These are phyloP conservation scores for Epistrophella euchroma DNA, from an alignment of 2,888 invertebrate genomes.

Conservation along the genomic window DNA sequence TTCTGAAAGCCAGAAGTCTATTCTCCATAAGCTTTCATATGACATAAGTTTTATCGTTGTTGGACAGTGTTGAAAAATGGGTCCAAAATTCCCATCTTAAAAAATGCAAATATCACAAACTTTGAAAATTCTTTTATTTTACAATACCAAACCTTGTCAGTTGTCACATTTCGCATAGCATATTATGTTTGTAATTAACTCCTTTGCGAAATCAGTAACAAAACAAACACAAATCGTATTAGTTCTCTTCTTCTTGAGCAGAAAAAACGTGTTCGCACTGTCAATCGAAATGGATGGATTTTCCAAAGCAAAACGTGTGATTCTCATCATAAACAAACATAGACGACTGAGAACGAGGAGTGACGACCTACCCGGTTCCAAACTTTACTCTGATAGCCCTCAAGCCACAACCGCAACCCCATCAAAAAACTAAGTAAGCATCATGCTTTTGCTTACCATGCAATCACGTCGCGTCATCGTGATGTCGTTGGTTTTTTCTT, in stretches of 20 bases:
- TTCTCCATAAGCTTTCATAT: no score
- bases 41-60: no score
- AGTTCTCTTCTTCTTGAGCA: constrained; percentile 30
- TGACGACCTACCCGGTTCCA: background rate
- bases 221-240: constrained; percentile 49
- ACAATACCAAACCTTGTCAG: constrained; percentile 35
- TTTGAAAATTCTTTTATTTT: constrained; percentile 22
- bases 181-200: constrained; percentile 64
- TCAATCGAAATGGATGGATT: constrained; percentile 53
- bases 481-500: background rate
- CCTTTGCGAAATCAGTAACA: constrained; percentile 53
- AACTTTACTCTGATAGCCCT: constrained; percentile 4
- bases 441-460: constrained; percentile 28
- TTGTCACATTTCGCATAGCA: no score
- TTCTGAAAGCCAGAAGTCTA: no score
- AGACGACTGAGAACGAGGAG: constrained; percentile 21
- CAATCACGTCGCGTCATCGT: constrained; percentile 52
- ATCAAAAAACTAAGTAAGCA: background rate
- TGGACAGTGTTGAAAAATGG: no score
- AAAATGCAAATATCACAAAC: background rate
- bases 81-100: no score
- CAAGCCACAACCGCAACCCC: background rate
- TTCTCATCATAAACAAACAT: constrained; percentile 29
- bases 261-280: constrained; percentile 56
- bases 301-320: constrained; percentile 49